phyloP scores from a whole-genome alignment of 2,797 vertebrate genomes.

The Simalia tracyae region DNA sequence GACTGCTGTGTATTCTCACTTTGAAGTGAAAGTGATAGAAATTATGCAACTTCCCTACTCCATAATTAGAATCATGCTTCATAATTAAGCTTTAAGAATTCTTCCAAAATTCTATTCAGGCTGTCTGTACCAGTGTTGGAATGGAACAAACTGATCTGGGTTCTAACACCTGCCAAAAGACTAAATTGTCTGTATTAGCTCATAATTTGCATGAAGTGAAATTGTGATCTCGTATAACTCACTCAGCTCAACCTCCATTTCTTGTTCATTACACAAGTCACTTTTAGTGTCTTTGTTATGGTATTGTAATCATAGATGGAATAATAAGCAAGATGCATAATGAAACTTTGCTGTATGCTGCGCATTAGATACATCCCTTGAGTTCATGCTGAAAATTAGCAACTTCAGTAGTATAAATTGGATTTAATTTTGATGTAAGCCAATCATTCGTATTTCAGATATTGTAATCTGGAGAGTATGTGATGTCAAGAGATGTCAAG shows the following conservation, averaged over 20 bases:
- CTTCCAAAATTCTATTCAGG: neutral
- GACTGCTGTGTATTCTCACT: conserved; percentile 30
- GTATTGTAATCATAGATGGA: neutral
- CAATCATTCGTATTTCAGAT: neutral
- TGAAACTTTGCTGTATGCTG: neutral
- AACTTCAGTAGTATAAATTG: neutral
- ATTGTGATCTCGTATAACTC: neutral
- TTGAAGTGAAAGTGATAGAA: conserved; percentile 7
- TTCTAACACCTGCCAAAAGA: neutral
- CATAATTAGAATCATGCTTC: conserved; percentile 5
- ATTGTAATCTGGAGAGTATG: neutral
- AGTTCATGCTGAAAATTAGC: neutral
- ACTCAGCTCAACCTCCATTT: neutral
- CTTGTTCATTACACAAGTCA: neutral
- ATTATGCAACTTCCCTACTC: neutral
- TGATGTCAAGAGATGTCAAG: neutral
- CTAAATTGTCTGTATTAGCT: neutral
- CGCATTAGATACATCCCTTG: neutral
- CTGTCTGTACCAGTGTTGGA: neutral
- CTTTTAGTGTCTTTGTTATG: neutral
- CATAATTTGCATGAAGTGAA: neutral
- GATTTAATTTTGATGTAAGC: neutral
- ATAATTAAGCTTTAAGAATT: conserved; percentile 6
- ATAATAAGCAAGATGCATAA: neutral
- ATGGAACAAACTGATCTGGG: conserved; percentile 10